Base-by-base conservation (phyloP, 2,888 invertebrate genomes). In the Ormia ochracea region DNA sequence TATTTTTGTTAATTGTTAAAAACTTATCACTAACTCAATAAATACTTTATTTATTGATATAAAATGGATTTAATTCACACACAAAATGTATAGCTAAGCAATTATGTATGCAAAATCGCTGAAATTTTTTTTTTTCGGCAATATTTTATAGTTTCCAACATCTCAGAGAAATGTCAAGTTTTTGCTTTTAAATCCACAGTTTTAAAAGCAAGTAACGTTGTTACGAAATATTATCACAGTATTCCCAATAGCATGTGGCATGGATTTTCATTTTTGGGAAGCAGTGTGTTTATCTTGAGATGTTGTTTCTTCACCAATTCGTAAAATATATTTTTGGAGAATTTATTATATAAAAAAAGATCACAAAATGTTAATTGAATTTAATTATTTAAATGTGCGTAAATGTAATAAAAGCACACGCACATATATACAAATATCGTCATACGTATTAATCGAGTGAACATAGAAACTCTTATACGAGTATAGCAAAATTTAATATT, bases 331-430 rank as follows among this genome's bases (percentile, higher is more conserved):
- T 1, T 31, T 17, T 19, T 21, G 12, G 21, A 38, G 7, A 38
- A 21, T 7, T 36, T 21, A 33, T 36, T 26, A 7, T 19, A 36
- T 58, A 4, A 38, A 38, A 38, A 36, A 4, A 58, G 38, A 58
- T 19, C 54, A 58, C 9, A 38, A 41, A 59, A 50, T 65, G 65
- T 74, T 65, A 54, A 58, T 52, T 28, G 58, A 63, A 54, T 58
- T 36, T 26, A 74, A 74, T 36, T 45, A 41, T 43, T 38, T 14
- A 54, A 28, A 48, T 56, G 23, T 59, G 43, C 28, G 43, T 43
- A 28, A 45, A 12, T 14, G 17, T 19, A 54, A 26, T 45, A 2
- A 23, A 50, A 61, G 21, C n/a, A 52, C n/a, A 52, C 52, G 14
- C 41, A 31, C 12, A 61, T 19, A 33, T 43, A 61, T 12, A 9